Evolutionary conservation across 2,888 invertebrate species (phyloP).

Genomic region (Trichogramma evanescens): DNA sequence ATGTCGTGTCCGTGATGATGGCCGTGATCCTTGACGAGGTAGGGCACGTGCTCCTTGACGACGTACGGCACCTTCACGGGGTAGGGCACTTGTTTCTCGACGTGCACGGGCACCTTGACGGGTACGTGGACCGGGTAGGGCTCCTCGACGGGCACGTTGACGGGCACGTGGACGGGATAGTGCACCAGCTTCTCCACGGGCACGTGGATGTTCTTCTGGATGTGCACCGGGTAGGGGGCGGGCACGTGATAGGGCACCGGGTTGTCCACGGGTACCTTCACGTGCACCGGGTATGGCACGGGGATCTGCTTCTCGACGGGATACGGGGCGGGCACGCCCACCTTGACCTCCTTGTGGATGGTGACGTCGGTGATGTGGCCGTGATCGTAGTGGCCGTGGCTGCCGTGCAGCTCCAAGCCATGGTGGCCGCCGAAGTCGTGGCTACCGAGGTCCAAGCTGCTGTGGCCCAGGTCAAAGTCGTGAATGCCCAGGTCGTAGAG

Average conservation of each 20-base stretch:
- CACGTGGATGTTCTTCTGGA: constrained; percentile 32
- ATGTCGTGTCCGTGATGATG: constrained; percentile 14
- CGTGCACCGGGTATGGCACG: constrained; percentile 36
- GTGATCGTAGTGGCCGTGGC: constrained; percentile 24
- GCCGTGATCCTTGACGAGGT: constrained; percentile 31
- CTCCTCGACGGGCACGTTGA: constrained; percentile 34
- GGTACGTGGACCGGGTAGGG: constrained; percentile 36
- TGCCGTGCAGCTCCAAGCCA: constrained; percentile 10
- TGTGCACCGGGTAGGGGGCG: constrained; percentile 36
- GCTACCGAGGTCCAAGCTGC: constrained; percentile 22
- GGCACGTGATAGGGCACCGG: constrained; percentile 33
- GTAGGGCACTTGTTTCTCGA: constrained; percentile 32
- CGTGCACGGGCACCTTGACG: constrained; percentile 30
- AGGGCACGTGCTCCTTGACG: constrained; percentile 33
- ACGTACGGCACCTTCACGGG: constrained; percentile 31
- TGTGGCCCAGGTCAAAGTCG: constrained; percentile 23
- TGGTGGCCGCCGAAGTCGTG: constrained; percentile 20
- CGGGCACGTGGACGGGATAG: constrained; percentile 34
- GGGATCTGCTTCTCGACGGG: constrained; percentile 37
- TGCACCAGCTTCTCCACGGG: constrained; percentile 36
- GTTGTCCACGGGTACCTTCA: constrained; percentile 37
- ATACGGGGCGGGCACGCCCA: constrained; percentile 39
- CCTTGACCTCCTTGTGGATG: constrained; percentile 38
- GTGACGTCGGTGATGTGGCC: constrained; percentile 39
- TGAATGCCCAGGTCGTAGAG: constrained; percentile 29